Evolutionary conservation across 2,888 invertebrate genomes (phyloP), one percentile per base, ranked within the genome.

Genomic region (Drosophila austrosaltans): DNA sequence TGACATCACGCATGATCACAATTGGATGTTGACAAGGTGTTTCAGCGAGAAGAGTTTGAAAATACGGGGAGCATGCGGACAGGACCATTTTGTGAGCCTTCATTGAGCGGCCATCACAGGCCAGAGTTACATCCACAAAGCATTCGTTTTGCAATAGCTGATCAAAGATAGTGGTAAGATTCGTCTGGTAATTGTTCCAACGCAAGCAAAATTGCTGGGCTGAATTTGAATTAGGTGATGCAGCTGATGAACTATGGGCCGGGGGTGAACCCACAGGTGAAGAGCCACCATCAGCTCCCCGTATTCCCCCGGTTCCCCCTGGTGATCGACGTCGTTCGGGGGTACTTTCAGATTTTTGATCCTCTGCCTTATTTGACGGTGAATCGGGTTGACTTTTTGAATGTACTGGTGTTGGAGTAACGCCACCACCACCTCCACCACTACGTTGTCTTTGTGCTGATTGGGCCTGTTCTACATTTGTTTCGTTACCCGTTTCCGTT

Each of bases 1-100:
- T 96, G 82, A 98, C 96, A 92, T 98, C 98, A 88, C 97, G 95
- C 94, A 98, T 96, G 81, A 98, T 97, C 81, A 98, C 96, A 87
- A 98, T 97, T 66, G 98, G 98, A 91, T 98, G 98, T 91, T 96
- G 96, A 93, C 98, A 98, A 65, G 98, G 98, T 91, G 98, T 98
- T 90, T 98, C 97, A 93, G 96, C 96, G 93, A 98, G 96, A 79
- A 98, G 94, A 58, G 96, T 94, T 92, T 97, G 97, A 93, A 98
- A 98, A 93, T 98, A 98, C 40, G 98, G 97, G 90, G 97, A 97
- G 93, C 98, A 98, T 70, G 98, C 98, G 60, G 97, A 97, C 70
- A 98, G 93, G 60, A 98, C 97, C 95, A 98, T 97, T 92, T 98
- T 97, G 94, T 98, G 98, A 67, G 97, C 97, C 92, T 97, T 97